A percentile compares a stretch with the other conserved stretches of the same genome.
Evolutionary conservation across 2,113 vertebrate genomes (phyloP).

Genomic region (Epinephelus fuscoguttatus): DNA sequence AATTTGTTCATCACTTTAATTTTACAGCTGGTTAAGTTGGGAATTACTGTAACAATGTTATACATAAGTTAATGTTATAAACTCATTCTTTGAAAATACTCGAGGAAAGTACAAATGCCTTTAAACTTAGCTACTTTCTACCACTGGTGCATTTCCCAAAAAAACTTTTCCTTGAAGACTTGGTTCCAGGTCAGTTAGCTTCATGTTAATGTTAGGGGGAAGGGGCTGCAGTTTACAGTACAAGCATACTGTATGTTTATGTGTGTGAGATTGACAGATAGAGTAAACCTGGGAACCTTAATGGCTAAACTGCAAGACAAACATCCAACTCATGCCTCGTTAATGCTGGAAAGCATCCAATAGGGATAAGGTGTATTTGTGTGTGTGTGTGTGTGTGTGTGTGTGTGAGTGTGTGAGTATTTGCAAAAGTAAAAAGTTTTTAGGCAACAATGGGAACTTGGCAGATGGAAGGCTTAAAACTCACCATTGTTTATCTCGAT

Average conservation of each 20-base stretch:
- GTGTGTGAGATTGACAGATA: background rate
- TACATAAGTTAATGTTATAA: too few species aligned
- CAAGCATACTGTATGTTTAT: slow-evolving; percentile 30
- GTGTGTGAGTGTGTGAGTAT: slow-evolving; percentile 8
- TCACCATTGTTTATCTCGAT: slow-evolving; percentile 14
- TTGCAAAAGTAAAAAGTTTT: slow-evolving; percentile 3
- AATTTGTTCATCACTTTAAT: too few species aligned
- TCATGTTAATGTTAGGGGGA: background rate
- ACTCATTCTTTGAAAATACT: too few species aligned
- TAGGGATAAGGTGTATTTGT: slow-evolving; percentile 11
- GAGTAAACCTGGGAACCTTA: background rate
- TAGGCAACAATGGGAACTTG: slow-evolving; percentile 21
- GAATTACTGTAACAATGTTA: too few species aligned
- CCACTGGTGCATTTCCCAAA: background rate
- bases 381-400: slow-evolving; percentile 39
- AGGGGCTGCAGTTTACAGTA: background rate
- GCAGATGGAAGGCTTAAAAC: slow-evolving; percentile 42
- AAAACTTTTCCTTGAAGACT: slow-evolving; percentile 1
- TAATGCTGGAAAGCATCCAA: slow-evolving; percentile 1
- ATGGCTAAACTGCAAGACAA: slow-evolving; percentile 13
- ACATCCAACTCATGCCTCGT: background rate
- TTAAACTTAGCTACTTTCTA: too few species aligned
- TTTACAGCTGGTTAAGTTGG: too few species aligned
- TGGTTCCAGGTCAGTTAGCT: background rate
- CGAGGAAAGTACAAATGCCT: too few species aligned